Conservation (phyloP, 2,888 invertebrate genomes). For the Malacosoma neustria region DNA sequence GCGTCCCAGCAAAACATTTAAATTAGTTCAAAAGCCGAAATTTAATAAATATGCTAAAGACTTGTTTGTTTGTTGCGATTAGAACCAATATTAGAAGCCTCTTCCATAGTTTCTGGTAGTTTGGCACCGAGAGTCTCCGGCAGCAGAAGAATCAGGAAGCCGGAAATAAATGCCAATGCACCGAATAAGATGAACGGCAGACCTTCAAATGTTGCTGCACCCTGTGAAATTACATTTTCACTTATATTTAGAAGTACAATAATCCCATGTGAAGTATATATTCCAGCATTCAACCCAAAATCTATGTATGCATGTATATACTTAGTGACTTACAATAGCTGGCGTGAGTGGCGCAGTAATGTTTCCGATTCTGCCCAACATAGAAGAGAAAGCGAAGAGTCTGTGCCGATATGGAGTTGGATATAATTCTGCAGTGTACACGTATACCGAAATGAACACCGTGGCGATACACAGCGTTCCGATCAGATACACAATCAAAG, state of each 20-base stretch:
- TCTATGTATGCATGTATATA: too few relatives aligned
- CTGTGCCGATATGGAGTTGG: conserved; percentile 80
- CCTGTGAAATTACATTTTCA: conserved; percentile 2
- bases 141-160: conserved; percentile 42
- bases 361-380: conserved; percentile 79
- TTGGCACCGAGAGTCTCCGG: conserved; percentile 70
- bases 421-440: conserved; percentile 80
- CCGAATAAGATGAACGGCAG: conserved; percentile 74
- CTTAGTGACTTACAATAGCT: conserved; percentile 76
- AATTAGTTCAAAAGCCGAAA: too few relatives aligned
- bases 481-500: conserved; percentile 71
- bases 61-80: background rate
- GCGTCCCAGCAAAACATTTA: too few relatives aligned
- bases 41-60: too few relatives aligned
- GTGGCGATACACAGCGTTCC: conserved; percentile 80
- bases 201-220: conserved; percentile 5
- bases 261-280: too few relatives aligned
- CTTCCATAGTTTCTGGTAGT: conserved; percentile 75
- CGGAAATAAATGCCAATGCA: conserved; percentile 63
- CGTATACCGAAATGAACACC: conserved; percentile 78
- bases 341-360: conserved; percentile 81
- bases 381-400: conserved; percentile 79
- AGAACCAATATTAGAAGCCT: conserved; percentile 55
- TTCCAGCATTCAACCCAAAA: too few relatives aligned
- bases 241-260: too few relatives aligned